Evolutionary conservation across 2,113 vertebrate species (phyloP).

Genomic region (Lophotis ruficrista): DNA sequence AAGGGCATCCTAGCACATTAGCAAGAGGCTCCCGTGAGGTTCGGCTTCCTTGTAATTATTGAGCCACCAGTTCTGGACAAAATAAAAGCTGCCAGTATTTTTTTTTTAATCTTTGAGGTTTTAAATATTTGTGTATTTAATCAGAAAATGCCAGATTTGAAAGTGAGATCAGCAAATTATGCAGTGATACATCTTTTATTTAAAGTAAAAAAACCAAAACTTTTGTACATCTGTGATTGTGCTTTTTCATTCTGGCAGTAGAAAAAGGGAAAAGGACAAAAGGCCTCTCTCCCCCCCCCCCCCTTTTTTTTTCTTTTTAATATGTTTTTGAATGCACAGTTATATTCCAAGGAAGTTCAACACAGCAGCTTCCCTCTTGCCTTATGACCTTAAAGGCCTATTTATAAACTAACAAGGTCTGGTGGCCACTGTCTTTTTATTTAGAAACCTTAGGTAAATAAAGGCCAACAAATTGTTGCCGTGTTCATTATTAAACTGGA

Average conservation of each 20-base stretch:
- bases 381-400: slow-evolving; percentile 64
- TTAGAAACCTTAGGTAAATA: background rate
- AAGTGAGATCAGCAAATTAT: slow-evolving; percentile 14
- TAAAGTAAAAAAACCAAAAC: background rate
- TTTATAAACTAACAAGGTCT: slow-evolving; percentile 33
- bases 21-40: background rate
- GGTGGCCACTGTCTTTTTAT: slow-evolving; percentile 2
- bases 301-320: background rate
- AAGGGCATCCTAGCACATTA: background rate
- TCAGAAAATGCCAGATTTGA: background rate
- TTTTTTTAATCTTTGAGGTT: background rate
- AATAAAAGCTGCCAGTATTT: background rate
- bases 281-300: rapidly evolving
- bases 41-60: background rate
- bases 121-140: slow-evolving; percentile 1
- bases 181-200: background rate
- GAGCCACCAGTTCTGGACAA: background rate
- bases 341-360: background rate
- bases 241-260: background rate
- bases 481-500: background rate
- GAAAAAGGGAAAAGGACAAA: background rate
- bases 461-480: background rate
- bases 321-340: background rate
- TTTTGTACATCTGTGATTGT: background rate
- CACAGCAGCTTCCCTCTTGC: background rate